Evolutionary conservation across 2,797 vertebrate species (phyloP).

Genomic region (Spheniscus humboldti): DNA sequence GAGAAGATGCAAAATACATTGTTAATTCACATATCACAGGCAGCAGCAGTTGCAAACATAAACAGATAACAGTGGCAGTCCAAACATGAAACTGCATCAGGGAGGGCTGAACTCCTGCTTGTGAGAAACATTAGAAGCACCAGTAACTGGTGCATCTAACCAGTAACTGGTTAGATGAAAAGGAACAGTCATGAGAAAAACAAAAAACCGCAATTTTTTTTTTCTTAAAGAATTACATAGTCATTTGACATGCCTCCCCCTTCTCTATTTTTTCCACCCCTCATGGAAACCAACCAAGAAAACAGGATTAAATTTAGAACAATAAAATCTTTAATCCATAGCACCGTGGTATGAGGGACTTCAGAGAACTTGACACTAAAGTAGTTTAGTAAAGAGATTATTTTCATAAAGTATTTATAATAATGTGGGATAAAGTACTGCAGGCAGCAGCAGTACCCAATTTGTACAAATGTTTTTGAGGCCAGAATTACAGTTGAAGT

Average conservation of each 20-base stretch:
- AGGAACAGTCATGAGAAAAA: background rate
- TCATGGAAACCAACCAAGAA: constrained; percentile 41
- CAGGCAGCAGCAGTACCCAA: constrained; percentile 23
- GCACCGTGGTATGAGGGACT: constrained; percentile 5
- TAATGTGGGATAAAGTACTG: constrained; percentile 1
- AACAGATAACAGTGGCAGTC: background rate
- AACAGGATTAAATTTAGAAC: constrained; percentile 55
- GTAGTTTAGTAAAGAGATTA: constrained; percentile 53
- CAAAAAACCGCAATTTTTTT: background rate
- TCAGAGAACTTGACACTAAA: constrained; percentile 2
- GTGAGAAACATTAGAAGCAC: background rate
- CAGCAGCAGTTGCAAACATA: background rate
- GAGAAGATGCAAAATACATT: background rate
- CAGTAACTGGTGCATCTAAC: background rate
- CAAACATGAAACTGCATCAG: background rate
- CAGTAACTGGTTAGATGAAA: background rate
- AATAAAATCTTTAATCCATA: constrained; percentile 57
- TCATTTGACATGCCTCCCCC: background rate
- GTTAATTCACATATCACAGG: background rate
- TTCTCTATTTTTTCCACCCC: constrained; percentile 23
- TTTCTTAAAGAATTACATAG: background rate
- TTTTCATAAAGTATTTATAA: constrained; percentile 51
- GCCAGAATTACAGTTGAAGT: background rate
- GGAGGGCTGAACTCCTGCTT: background rate
- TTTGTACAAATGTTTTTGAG: background rate